Conservation (phyloP, 2,888 invertebrate genomes). For the Mongoloraphidia duomilia region DNA sequence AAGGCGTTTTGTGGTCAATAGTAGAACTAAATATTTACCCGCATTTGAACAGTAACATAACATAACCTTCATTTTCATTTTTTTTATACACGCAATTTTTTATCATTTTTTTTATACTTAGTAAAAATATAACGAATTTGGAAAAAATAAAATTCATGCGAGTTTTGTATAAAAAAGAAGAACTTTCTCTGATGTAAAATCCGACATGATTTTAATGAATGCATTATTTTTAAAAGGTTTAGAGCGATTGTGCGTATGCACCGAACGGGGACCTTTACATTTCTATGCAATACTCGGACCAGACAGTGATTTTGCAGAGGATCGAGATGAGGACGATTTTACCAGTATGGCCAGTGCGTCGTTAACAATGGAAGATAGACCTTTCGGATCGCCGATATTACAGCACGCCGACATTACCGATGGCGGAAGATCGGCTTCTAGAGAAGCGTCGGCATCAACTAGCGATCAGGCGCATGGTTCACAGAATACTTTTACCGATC, state of each 20-base stretch:
- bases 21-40: too few relatives aligned
- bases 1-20: too few relatives aligned
- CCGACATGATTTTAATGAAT: too few relatives aligned
- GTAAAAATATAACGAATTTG: too few relatives aligned
- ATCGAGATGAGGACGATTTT: slow-evolving; percentile 55
- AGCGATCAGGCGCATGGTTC: slow-evolving; percentile 15
- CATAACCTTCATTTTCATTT: too few relatives aligned
- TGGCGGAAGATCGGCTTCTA: slow-evolving; percentile 21
- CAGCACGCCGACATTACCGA: slow-evolving; percentile 8
- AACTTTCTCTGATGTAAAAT: too few relatives aligned
- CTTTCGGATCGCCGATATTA: too few relatives aligned
- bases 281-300: slow-evolving; percentile 65
- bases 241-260: slow-evolving; percentile 73
- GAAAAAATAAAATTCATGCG: too few relatives aligned
- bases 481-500: background rate
- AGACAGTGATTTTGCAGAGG: slow-evolving; percentile 56
- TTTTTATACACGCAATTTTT: too few relatives aligned
- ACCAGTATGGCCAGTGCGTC: slow-evolving; percentile 18
- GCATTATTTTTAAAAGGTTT: slow-evolving; percentile 36
- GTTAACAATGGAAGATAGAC: slow-evolving; percentile 8
- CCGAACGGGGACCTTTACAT: slow-evolving; percentile 63
- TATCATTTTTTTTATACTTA: too few relatives aligned
- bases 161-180: too few relatives aligned
- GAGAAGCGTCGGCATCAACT: slow-evolving; percentile 24
- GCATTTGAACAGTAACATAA: too few relatives aligned